Evolutionary conservation across 2,113 vertebrate species (phyloP).

Genomic region (Urocynchramus pylzowi): DNA sequence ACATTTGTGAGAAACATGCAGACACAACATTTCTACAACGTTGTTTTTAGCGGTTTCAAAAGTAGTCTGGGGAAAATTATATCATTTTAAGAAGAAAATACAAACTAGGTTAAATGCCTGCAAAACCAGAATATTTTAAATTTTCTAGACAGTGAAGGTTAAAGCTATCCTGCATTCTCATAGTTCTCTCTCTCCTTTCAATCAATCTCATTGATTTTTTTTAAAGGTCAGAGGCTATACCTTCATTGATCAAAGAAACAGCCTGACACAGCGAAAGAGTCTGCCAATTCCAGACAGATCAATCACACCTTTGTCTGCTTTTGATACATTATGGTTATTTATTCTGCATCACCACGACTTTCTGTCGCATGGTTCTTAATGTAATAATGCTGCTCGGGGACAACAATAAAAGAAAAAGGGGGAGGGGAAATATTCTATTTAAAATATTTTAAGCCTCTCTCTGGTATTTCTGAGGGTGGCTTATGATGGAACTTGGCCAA

Average conservation of each 20-base stretch:
- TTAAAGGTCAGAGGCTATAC: slow-evolving; percentile 84
- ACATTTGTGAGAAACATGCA: neutral
- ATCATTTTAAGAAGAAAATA: slow-evolving; percentile 16
- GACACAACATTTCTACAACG: neutral
- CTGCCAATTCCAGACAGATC: slow-evolving; percentile 89
- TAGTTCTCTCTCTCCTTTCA: slow-evolving; percentile 78
- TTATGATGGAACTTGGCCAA: slow-evolving; percentile 39
- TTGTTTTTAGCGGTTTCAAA: slow-evolving; percentile 1
- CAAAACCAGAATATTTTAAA: slow-evolving; percentile 35
- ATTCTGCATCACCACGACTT: slow-evolving; percentile 76
- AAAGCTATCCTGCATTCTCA: slow-evolving; percentile 76
- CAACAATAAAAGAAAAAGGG: neutral
- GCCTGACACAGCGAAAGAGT: slow-evolving; percentile 85
- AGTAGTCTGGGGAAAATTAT: neutral
- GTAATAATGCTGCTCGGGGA: slow-evolving; percentile 21
- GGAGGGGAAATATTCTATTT: slow-evolving; percentile 11
- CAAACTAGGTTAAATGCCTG: neutral
- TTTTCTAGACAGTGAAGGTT: slow-evolving; percentile 76
- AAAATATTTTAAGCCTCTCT: slow-evolving; percentile 17
- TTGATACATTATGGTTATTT: slow-evolving; percentile 85
- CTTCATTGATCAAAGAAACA: slow-evolving; percentile 86
- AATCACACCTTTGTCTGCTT: slow-evolving; percentile 84
- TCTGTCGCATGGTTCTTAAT: slow-evolving; percentile 71
- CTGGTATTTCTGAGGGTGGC: slow-evolving; percentile 10
- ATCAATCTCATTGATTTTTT: slow-evolving; percentile 88